Evolutionary conservation across 2,888 invertebrate species (phyloP), one percentile per base, ranked within the genome.

Genomic region (Oscheius myriophilus): DNA sequence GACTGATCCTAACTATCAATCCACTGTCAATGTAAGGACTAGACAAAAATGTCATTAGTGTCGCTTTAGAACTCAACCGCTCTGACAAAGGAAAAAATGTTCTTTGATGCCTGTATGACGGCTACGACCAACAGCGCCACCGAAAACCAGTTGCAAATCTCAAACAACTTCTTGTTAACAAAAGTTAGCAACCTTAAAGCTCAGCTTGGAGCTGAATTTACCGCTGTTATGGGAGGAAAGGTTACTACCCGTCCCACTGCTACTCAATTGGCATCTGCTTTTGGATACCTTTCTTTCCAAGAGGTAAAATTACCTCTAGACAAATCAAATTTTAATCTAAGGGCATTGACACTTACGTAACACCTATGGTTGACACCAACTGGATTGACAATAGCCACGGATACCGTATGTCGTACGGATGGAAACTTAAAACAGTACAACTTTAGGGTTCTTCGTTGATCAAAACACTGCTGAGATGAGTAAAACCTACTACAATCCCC

Each of bases 341-440:
- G 58, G 73, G 71, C 33, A 64, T 78, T 14, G 78, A 78, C 62
- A 78, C 78, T 12, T 66, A 70, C 18, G 57, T 78, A 25, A 71
- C 70, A 3, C 78, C 78, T 33, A 59, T 73, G 51, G 78, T 78
- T 7, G 78, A 78, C 49, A 76, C 78, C 6, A 67, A 78, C 39
- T 78, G 78, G 78, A 51, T 33, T 0, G 70, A 73, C 58, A 72
- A 72, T 52, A 57, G 51, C 21, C 61, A 71, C 26, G 78, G 78
- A 70, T 78, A 78, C 52, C 68, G 61, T 39, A 49, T 74, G 62
- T 9, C 33, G n/a, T n/a, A n/a, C n/a, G n/a, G n/a, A n/a, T 9
- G 4, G 3, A 6, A 33, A 9, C 9, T 6, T 3, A 9, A 3
- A 33, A 33, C 3, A 9, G 9, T 9, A 33, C 3, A 6, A 6